Percentiles rank a stretch among this genome's conserved stretches.
Evolutionary conservation across 2,797 vertebrate genomes (phyloP).

Genomic region (Sebastes trivittatus): DNA sequence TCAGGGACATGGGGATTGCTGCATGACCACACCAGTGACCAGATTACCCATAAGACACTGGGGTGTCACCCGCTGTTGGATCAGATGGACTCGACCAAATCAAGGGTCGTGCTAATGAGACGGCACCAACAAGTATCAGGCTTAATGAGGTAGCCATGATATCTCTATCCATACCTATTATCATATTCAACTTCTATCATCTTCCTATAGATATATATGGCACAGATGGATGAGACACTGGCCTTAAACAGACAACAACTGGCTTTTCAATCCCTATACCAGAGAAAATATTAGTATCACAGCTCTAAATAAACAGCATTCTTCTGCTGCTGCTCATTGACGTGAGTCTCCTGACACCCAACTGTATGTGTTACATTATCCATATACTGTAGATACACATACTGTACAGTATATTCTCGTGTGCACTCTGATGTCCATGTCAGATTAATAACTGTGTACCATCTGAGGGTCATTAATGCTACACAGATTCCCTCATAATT

Average conservation of each 20-base stretch:
- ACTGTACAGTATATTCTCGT: neutral
- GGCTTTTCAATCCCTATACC: neutral
- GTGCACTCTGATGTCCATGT: conserved; percentile 7
- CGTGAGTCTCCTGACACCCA: neutral
- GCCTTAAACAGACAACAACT: neutral
- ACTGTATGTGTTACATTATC: neutral
- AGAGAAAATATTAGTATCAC: neutral
- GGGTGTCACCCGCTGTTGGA: conserved; percentile 29
- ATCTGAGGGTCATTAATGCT: conserved; percentile 46
- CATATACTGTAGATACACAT: neutral
- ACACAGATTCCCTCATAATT: conserved; percentile 59
- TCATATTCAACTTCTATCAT: neutral
- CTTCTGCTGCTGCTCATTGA: neutral
- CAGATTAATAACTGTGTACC: conserved; percentile 25
- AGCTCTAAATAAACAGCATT: neutral
- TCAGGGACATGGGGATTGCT: conserved; percentile 9
- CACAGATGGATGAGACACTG: neutral
- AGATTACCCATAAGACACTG: conserved; percentile 43
- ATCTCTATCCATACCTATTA: neutral
- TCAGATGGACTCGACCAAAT: conserved; percentile 30
- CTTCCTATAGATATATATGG: neutral
- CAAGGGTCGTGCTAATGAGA: conserved; percentile 23
- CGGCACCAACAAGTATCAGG: neutral
- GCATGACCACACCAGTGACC: conserved; percentile 27
- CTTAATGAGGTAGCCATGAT: conserved; percentile 2